Base-by-base conservation (phyloP, 2,888 invertebrate species). In the Steinernema carpocapsae region DNA sequence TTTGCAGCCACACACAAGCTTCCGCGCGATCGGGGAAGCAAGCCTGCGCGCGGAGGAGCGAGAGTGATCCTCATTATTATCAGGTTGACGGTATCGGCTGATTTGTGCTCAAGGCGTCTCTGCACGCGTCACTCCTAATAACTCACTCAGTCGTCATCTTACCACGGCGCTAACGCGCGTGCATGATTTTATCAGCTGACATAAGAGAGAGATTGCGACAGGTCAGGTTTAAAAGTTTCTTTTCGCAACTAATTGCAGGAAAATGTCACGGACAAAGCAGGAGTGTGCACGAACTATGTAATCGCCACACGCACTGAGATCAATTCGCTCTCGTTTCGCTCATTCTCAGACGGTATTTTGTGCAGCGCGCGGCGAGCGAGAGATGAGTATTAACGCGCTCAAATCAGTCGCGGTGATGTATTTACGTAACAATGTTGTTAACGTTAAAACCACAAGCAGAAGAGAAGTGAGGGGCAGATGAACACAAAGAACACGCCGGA, bases 371-470 rank as follows among this genome's bases (percentile, higher is more conserved):
- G 37, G 10, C 37, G 37, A 37, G 37, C 37, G 37, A 37, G 37
- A 10, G 37, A 37, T 37, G 37, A 32, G 64, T 64, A 64, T 64
- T 64, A 64, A 64, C 29, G 64, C 64, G 64, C 6, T 2, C 14
- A 17, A 1, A 17, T 22, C 52, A 52, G 12, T 52, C 24, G 52
- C 24, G 19, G 4, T 29, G 24, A 29, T 64, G 64, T 32, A 64
- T 29, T 64, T 64, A 29, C 64, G 64, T 64, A 64, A 64, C 64
- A 64, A 32, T 37, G 64, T 64, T 64, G 64, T 64, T 64, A 64
- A 64, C 64, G 64, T 37, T 64, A 64, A 64, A 64, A 29, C 64
- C 64, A 29, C 64, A 32, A 26, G n/a, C n/a, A n/a, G n/a, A n/a
- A n/a, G n/a, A n/a, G n/a, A n/a, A n/a, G n/a, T n/a, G n/a, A 37